Evolutionary conservation across 2,888 invertebrate species (phyloP).

Genomic region (Drosophila vallismaia): DNA sequence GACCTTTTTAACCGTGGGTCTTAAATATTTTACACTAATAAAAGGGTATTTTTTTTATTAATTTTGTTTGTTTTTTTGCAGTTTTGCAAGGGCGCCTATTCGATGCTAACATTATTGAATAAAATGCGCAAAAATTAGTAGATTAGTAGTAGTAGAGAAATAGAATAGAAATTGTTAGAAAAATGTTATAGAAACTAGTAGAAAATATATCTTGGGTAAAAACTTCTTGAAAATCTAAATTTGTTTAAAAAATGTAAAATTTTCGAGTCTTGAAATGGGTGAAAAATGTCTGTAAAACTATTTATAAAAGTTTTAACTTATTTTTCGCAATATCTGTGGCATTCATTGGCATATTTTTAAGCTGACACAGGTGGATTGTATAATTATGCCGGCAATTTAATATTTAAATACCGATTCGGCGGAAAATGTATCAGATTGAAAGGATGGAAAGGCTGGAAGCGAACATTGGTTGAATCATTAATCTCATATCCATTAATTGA

Average conservation of each 20-base stretch:
- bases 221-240: too few species aligned
- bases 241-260: too few species aligned
- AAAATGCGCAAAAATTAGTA: conserved; percentile 15
- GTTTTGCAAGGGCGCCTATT: conserved; percentile 77
- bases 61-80: conserved; percentile 33
- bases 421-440: conserved; percentile 7
- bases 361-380: conserved; percentile 1
- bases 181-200: too few species aligned
- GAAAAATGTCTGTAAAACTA: too few species aligned
- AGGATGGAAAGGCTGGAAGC: not conserved
- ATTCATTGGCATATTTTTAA: not conserved
- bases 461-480: conserved; percentile 49
- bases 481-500: conserved; percentile 62
- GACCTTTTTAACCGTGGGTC: conserved; percentile 85
- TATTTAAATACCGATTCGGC: conserved; percentile 5
- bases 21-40: not conserved
- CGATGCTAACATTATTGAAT: conserved; percentile 71
- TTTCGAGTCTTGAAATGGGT: too few species aligned
- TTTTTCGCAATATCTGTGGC: not conserved
- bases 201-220: too few species aligned
- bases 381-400: conserved; percentile 11
- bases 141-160: too few species aligned
- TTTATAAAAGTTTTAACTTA: too few species aligned
- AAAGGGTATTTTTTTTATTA: too few species aligned
- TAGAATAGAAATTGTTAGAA: too few species aligned